These are phyloP conservation scores for Mechanitis mazaeus DNA, from an alignment of 2,888 invertebrate genomes.

Conservation along the genomic window DNA sequence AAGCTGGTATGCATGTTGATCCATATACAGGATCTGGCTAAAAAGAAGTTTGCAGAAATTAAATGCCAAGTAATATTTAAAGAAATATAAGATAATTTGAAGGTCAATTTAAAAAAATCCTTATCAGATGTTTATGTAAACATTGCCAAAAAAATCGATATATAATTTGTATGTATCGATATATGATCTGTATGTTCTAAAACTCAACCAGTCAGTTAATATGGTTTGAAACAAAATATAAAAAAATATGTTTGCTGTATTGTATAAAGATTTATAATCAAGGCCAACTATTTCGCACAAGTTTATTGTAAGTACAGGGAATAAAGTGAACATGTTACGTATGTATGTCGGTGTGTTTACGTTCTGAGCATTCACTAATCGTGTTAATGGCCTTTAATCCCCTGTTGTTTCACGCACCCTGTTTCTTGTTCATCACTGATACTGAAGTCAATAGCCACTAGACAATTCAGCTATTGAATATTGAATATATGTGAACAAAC, in stretches of 20 bases:
- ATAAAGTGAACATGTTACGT: conserved; percentile 11
- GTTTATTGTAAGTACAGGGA: not conserved
- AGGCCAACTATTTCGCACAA: not conserved
- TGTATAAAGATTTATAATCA: too few relatives aligned
- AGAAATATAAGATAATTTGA: conserved; percentile 21
- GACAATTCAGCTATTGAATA: not conserved
- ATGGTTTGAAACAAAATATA: too few relatives aligned
- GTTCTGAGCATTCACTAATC: conserved; percentile 14
- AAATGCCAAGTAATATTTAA: conserved; percentile 34
- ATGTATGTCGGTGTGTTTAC: conserved; percentile 11
- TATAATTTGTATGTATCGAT: too few relatives aligned
- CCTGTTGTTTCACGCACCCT: conserved; percentile 17
- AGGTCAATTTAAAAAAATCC: too few relatives aligned
- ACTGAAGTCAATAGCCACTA: not conserved
- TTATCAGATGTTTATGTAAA: too few relatives aligned
- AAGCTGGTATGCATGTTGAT: conserved; percentile 67
- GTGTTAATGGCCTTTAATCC: conserved; percentile 15
- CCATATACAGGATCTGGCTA: conserved; percentile 77
- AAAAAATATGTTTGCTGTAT: too few relatives aligned
- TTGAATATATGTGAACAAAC: not conserved
- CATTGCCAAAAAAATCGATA: too few relatives aligned
- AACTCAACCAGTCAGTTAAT: too few relatives aligned
- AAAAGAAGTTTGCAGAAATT: conserved; percentile 56
- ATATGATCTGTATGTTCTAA: too few relatives aligned
- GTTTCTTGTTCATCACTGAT: conserved; percentile 12